These are phyloP conservation scores for Magallana gigas DNA, from an alignment of 1,140 invertebrate genomes.

Conservation along the genomic window DNA sequence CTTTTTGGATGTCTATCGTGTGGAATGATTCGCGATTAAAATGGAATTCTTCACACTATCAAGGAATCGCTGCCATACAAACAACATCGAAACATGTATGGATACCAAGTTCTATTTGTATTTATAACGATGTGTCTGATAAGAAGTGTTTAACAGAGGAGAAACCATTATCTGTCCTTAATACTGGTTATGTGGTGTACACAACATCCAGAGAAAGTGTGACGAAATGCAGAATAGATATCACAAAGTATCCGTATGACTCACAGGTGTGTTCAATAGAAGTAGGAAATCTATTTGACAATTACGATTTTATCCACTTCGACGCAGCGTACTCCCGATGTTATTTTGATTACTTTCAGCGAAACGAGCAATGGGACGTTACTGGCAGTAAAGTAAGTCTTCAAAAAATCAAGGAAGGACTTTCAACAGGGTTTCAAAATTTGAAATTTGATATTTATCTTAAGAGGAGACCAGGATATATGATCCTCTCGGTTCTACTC, in stretches of 20 bases:
- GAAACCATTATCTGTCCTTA: background rate
- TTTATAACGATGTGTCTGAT: background rate
- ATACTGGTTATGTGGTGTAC: background rate
- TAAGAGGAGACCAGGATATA: slow-evolving; percentile 41
- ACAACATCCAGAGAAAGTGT: background rate
- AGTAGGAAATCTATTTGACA: slow-evolving; percentile 18
- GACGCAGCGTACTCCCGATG: background rate
- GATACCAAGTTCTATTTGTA: slow-evolving; percentile 2
- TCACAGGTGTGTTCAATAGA: slow-evolving; percentile 33
- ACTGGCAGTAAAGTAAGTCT: background rate
- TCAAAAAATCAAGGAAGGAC: background rate
- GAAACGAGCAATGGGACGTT: slow-evolving; percentile 42
- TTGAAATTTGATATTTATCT: slow-evolving; percentile 37
- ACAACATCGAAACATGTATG: slow-evolving; percentile 5
- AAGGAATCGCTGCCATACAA: background rate
- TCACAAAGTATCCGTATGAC: slow-evolving; percentile 43
- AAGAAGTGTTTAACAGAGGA: background rate
- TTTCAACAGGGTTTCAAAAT: background rate
- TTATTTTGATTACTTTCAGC: background rate
- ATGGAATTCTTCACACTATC: background rate
- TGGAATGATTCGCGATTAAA: background rate
- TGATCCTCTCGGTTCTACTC: slow-evolving; percentile 47
- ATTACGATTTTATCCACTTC: background rate
- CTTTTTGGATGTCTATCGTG: background rate
- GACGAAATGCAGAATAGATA: background rate